phyloP scores from a whole-genome alignment of 2,797 vertebrate genomes.

The Scolopax rusticola region DNA sequence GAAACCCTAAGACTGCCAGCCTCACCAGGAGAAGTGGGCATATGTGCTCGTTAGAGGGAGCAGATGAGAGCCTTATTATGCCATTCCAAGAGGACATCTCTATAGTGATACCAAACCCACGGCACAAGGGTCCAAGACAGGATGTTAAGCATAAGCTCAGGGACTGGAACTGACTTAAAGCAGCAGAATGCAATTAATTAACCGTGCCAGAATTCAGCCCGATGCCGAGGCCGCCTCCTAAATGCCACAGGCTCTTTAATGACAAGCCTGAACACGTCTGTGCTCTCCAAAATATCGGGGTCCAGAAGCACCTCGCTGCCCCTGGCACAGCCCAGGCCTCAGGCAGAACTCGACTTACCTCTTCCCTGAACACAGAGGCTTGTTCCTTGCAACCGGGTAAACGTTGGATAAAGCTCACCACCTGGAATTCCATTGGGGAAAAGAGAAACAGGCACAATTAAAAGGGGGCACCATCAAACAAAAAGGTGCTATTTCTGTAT shows the following conservation, averaged over 20 bases:
- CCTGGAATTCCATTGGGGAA: constrained; percentile 73
- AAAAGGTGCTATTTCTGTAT: background rate
- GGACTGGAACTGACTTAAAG: constrained; percentile 14
- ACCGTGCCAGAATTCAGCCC: background rate
- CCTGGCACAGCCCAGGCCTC: background rate
- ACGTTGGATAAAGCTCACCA: constrained; percentile 89
- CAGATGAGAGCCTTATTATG: background rate
- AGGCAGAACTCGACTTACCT: constrained; percentile 80
- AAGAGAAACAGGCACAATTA: background rate
- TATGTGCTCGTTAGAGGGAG: background rate
- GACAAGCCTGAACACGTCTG: background rate
- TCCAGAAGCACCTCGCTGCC: background rate
- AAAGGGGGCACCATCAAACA: background rate
- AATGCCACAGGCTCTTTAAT: background rate
- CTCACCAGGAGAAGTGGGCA: background rate
- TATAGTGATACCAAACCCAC: background rate
- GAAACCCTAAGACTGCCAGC: background rate
- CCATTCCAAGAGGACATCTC: constrained; percentile 32
- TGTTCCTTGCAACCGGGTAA: constrained; percentile 91
- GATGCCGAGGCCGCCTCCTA: background rate
- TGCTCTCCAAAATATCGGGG: background rate
- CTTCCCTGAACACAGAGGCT: constrained; percentile 88
- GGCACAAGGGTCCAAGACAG: background rate
- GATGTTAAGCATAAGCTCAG: constrained; percentile 31
- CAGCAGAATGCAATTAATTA: constrained; percentile 60